Base-by-base conservation (phyloP, 2,888 invertebrate species). In the Phaedon cochleariae region DNA sequence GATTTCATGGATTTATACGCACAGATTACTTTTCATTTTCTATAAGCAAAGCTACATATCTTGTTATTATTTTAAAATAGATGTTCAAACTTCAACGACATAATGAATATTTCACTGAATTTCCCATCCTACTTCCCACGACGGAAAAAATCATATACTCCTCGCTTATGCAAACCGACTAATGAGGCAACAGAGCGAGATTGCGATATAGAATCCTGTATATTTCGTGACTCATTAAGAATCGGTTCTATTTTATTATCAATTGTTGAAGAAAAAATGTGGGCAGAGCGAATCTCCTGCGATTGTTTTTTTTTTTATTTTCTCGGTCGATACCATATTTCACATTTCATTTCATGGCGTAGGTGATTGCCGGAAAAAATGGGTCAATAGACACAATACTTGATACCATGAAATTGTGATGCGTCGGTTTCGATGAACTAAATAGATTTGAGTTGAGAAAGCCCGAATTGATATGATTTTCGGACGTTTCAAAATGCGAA, bases 161-260 rank as follows among this genome's bases (percentile, higher is more conserved):
- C 41, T 41, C 41, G 41, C 41, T 41, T 67, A 64, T 64, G 61
- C 60, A 67, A 53, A 54, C 63, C 61, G 15, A 41, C 41, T 41
- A 67, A 67, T 67, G 57, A 64, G 45, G 64, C 57, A 64, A 64
- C 53, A 53, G 45, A 58, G 41, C 52, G 34, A 63, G 58, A 51
- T 63, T 60, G 63, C 63, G 49, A 59, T 62, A 64, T 60, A 62
- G 37, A 54, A 49, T 67, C 57, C 58, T 64, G 64, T 67, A 60
- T 41, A 59, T 64, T 64, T 51, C 58, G 58, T 64, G 64, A 67
- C 48, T 64, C 61, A 67, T 65, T 68, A 63, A 63, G 53, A 59
- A 59, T 59, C 18, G 22, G 21, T 41, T 41, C 41, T 41, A 41
- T 41, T 41, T 41, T 15, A 41, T 15, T 41, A 41, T 41, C 41